A percentile compares a stretch with the other conserved stretches of the same genome.
These are phyloP conservation scores for Stenotaenia linearis DNA, from an alignment of 2,888 invertebrate species.

Conservation along the genomic window DNA sequence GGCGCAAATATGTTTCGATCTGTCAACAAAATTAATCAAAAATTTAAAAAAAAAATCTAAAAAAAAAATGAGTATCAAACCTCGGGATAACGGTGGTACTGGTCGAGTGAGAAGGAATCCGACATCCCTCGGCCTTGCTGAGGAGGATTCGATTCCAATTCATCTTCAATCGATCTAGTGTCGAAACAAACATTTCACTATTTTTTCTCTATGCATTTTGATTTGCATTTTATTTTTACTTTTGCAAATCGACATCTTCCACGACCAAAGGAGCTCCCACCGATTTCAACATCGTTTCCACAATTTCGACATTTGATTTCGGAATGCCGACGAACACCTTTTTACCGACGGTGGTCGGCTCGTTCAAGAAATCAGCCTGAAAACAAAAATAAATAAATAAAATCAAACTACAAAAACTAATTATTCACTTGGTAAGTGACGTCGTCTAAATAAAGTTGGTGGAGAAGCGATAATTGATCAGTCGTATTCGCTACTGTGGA, in stretches of 20 bases:
- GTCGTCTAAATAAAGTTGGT: background rate
- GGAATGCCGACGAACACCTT: background rate
- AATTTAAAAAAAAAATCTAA: no score
- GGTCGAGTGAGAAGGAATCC: background rate
- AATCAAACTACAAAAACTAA: background rate
- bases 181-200: no score
- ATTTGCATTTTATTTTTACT: background rate
- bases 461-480: background rate
- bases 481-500: background rate
- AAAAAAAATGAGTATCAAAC: no score
- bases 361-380: background rate
- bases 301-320: background rate
- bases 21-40: background rate
- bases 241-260: background rate
- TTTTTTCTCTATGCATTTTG: no score
- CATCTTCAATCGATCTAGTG: background rate
- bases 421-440: background rate
- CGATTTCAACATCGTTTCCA: background rate
- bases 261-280: background rate
- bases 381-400: background rate
- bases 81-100: background rate
- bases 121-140: background rate
- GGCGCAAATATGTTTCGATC: background rate
- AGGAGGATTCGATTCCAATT: background rate
- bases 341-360: background rate